A percentile compares a stretch with the other conserved stretches of the same genome.
Conservation (phyloP, 2,888 invertebrate genomes). For the Metalampra italica region DNA sequence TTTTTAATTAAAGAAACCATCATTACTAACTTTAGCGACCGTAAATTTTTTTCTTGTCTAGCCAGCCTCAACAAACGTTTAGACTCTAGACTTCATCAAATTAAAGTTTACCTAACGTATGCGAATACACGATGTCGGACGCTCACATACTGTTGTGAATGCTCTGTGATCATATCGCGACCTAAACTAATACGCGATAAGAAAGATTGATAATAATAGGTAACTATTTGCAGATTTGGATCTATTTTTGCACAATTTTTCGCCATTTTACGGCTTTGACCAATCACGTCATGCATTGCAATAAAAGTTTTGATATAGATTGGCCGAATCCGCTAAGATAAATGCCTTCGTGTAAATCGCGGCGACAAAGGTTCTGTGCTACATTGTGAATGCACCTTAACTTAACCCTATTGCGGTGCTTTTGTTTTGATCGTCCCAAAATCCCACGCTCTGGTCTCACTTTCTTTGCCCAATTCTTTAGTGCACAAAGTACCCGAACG, state of each 20-base stretch:
- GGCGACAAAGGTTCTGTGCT: too few species aligned
- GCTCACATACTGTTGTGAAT: slow-evolving; percentile 13
- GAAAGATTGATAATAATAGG: too few species aligned
- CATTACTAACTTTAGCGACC: too few species aligned
- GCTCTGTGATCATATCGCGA: too few species aligned
- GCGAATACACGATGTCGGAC: slow-evolving; percentile 18
- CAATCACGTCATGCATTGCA: slow-evolving; percentile 25
- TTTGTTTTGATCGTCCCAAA: slow-evolving; percentile 43
- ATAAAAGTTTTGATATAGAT: too few species aligned
- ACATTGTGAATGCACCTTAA: too few species aligned
- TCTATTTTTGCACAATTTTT: too few species aligned
- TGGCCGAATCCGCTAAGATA: too few species aligned
- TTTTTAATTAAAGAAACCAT: neutral
- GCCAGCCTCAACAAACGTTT: slow-evolving; percentile 1
- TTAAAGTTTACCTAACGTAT: slow-evolving; percentile 22
- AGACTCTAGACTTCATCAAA: slow-evolving; percentile 24
- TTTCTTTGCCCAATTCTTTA: slow-evolving; percentile 42
- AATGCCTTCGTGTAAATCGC: too few species aligned
- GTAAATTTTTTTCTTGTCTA: neutral
- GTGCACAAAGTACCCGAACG: neutral
- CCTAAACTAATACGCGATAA: slow-evolving; percentile 17
- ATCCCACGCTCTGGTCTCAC: slow-evolving; percentile 59
- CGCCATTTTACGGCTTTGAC: too few species aligned
- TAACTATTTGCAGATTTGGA: too few species aligned
- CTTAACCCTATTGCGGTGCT: slow-evolving; percentile 27